Evolutionary conservation across 2,113 vertebrate species (phyloP).

Genomic region (Alexandromys fortis): DNA sequence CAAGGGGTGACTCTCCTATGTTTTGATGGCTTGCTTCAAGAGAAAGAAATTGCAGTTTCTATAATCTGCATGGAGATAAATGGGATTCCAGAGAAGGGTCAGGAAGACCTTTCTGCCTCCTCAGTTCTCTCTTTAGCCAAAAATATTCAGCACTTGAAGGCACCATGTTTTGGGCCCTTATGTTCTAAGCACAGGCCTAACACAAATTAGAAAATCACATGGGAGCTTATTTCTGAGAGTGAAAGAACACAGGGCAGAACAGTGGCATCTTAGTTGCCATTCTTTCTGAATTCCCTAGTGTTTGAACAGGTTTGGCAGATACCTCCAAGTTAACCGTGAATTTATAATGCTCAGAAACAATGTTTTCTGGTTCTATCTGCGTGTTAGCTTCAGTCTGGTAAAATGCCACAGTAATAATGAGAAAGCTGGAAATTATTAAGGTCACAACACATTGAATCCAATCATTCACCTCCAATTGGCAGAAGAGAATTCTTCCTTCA

Average conservation of each 20-base stretch:
- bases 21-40: not conserved
- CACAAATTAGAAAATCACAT: not conserved
- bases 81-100: not conserved
- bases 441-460: conserved; percentile 25
- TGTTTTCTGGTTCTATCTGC: not conserved
- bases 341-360: conserved; percentile 16
- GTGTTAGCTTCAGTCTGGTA: not conserved
- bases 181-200: not conserved
- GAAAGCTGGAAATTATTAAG: conserved; percentile 36
- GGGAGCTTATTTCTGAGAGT: not conserved
- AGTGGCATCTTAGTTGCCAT: not conserved
- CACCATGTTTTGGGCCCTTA: not conserved
- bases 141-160: not conserved
- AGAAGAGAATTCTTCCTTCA: conserved; percentile 33
- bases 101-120: not conserved
- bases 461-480: not conserved
- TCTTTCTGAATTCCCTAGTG: conserved; percentile 36
- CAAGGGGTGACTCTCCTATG: not conserved
- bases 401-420: not conserved
- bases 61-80: not conserved
- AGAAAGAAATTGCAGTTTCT: not conserved
- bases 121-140: not conserved
- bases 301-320: not conserved
- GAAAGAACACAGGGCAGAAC: not conserved
- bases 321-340: not conserved